Base-by-base conservation (phyloP, 1,140 invertebrate species). In the Ylistrum balloti region DNA sequence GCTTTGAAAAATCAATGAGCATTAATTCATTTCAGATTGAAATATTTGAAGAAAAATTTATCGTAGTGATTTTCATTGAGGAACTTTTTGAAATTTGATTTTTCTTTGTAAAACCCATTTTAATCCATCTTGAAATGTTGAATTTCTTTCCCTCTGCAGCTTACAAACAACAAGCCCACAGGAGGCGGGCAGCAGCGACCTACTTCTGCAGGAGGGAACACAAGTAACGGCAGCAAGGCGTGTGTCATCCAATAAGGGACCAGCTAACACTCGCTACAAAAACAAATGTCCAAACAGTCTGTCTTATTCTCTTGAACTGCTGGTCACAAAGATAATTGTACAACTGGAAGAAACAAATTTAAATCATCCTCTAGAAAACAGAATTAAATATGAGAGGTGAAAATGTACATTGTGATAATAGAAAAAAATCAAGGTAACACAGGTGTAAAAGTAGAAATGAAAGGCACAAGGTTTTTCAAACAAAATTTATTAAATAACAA, bases 161-260 rank as follows among this genome's bases (percentile, higher is more conserved):
- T 33, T 28, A 33, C 33, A 90, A 87, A 88, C 28, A 74, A 74
- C 33, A 34, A 87, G 85, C 35, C 15, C 1, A 89, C 74, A 74
- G 86, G 85, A 17, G 86, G 48, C 11, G 34, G 86, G 38, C 48
- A 38, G 45, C 74, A 56, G 45, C 56, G 88, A 33, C 87, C 86
- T 38, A 92, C 87, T 33, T 90, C 89, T 74, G 89, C 89, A 10
- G 86, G 74, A 33, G 91, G 91, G 32, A 88, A 89, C 34, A 32
- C 56, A 33, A 89, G 88, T 86, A 90, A 92, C 35, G 91, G 91
- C 5, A 92, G 91, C 56, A 88, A 90, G 56, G 88, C 91, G 1
- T 92, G 91, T 89, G 17, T 34, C 38, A 35, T 92, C 32, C 91
- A 92, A 85, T 92, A 28, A 89, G 32, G 33, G 56, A 32, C 33